A percentile compares a stretch with the other conserved stretches of the same genome.
Evolutionary conservation across 2,797 vertebrate species (phyloP).

Genomic region (Molossus alvarezi): DNA sequence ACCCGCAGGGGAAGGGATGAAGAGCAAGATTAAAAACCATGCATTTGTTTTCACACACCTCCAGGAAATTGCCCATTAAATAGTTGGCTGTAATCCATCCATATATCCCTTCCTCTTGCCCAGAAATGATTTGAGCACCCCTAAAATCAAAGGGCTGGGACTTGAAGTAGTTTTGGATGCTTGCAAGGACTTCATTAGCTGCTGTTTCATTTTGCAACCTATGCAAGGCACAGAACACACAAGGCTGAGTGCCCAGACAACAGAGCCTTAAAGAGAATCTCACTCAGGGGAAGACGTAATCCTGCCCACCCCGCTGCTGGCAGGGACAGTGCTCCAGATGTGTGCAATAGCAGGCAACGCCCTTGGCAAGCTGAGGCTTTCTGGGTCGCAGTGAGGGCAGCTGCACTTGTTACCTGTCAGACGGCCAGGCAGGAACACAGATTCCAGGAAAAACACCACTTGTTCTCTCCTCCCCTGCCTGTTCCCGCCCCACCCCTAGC

Average conservation of each 20-base stretch:
- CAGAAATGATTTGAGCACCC: conserved; percentile 96
- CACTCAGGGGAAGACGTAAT: conserved; percentile 34
- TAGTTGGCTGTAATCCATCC: conserved; percentile 99
- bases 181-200: conserved; percentile 92
- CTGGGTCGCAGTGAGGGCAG: neutral
- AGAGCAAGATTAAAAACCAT: conserved; percentile 87
- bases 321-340: neutral
- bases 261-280: conserved; percentile 51
- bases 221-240: conserved; percentile 89
- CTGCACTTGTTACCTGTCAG: neutral
- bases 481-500: neutral
- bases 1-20: conserved; percentile 13
- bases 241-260: conserved; percentile 85
- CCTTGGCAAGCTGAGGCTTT: neutral
- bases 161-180: conserved; percentile 93
- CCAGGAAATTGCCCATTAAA: conserved; percentile 96
- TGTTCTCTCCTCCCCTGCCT: neutral
- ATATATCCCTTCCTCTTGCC: conserved; percentile 97
- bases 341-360: neutral
- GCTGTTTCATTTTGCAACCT: conserved; percentile 92
- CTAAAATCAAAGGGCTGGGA: conserved; percentile 95
- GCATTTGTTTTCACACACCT: conserved; percentile 93
- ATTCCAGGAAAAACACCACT: neutral
- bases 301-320: neutral
- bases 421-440: conserved; percentile 21